Base-by-base conservation (phyloP, 2,797 vertebrate genomes). In the Hyperoplus lanceolatus region DNA sequence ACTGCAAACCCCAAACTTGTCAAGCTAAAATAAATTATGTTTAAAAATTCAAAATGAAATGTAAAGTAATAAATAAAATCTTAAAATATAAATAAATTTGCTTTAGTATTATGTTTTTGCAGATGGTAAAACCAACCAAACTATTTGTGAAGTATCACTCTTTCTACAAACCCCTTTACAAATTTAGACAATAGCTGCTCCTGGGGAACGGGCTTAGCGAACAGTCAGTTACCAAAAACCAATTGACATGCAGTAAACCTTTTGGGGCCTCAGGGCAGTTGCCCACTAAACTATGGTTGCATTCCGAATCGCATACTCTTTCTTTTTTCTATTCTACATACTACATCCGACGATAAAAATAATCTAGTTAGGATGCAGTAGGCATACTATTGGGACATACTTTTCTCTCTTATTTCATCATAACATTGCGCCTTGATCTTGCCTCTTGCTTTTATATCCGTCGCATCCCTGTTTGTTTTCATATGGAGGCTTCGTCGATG, bases 181-280 rank as follows among this genome's bases (percentile, higher is more conserved):
- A 36, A 50, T 29, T 14, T 68, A 18, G 36, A 61, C 42, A 49
- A 14, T 21, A 3, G 29, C 13, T 53, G 56, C 51, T 75, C 36
- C 3, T 29, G 29, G 29, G 29, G 3, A 29, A 29, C 29, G 5
- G 46, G 13, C 78, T 79, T 16, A 71, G 61, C 45, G 60, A 70
- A 43, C 42, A 4, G 61, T 64, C 65, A 79, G 0, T 81, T 64
- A 84, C 36, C 16, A 69, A 79, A 79, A 71, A 38, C 60, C 46
- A 73, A 60, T 43, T 29, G 53, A 48, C 15, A n/a, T 4, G 21
- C 11, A 18, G 49, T 68, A 58, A 81, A 71, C 12, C n/a, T 68
- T 77, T 67, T 18, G 29, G 12, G 56, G 10, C 59, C 64, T 56
- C 36, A 14, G 43, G 66, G 57, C 41, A 45, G 39, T 48, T 74